phyloP scores from a whole-genome alignment of 2,113 vertebrate genomes.

The human (Homo sapiens) region DNA sequence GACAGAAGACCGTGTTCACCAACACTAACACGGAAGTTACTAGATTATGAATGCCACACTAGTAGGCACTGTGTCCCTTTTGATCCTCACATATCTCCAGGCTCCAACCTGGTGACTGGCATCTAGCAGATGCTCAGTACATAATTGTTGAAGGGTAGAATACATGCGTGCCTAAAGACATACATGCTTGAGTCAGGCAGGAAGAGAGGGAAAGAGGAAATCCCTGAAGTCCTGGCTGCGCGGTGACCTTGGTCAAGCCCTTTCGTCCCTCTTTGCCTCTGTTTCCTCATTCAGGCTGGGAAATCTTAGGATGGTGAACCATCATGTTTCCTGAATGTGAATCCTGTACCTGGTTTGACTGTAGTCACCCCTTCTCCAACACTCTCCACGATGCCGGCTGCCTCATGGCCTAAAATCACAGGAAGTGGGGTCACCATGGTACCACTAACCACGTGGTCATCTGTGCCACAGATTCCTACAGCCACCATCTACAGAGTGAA shows the following conservation, averaged over 20 bases:
- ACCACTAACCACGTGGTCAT: constrained; percentile 67
- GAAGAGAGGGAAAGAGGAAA: background rate
- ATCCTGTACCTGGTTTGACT: constrained; percentile 86
- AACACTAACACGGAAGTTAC: background rate
- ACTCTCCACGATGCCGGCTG: constrained; percentile 90
- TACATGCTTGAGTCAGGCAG: background rate
- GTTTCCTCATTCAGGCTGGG: background rate
- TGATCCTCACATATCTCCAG: background rate
- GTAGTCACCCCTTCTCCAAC: constrained; percentile 89
- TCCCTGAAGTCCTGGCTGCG: background rate
- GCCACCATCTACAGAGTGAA: constrained; percentile 86
- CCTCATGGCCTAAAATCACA: constrained; percentile 88
- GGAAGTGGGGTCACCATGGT: constrained; percentile 58
- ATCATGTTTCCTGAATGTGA: background rate
- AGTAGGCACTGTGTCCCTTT: background rate
- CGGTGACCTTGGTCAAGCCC: accelerated
- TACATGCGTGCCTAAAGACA: background rate
- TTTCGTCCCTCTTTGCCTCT: background rate
- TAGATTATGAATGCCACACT: background rate
- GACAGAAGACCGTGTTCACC: background rate
- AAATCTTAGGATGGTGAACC: background rate
- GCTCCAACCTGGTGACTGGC: no score
- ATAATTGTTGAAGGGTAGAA: background rate
- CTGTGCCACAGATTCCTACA: constrained; percentile 88
- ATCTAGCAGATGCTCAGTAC: no score